Evolutionary conservation across 2,888 invertebrate genomes (phyloP), one percentile per base, ranked within the genome.

Genomic region (Agrotis clavis): DNA sequence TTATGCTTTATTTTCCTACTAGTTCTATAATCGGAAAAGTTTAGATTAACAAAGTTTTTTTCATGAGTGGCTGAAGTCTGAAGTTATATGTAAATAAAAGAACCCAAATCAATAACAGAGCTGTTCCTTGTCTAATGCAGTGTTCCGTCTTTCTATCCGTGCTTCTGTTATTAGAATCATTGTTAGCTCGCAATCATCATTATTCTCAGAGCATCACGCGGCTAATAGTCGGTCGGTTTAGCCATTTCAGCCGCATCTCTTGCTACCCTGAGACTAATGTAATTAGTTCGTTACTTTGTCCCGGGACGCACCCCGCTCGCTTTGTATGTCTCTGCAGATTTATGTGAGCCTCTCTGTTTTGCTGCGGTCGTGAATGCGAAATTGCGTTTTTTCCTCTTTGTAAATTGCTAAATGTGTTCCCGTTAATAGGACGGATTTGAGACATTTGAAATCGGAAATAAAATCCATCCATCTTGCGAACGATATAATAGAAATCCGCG

Each of bases 281-380:
- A 94, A 95, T 95, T 95, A 94, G 94, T 93, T 94, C 93, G 94
- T 95, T 95, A 95, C 94, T 94, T 92, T 92, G 90, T 92, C 91
- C 91, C 90, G 89, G 87, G 90, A 88, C 89, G 89, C 86, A 88
- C 89, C 88, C 87, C 89, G 85, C 87, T 84, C 90, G 88, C 90
- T 91, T 91, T 90, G 92, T 90, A 89, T 90, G 90, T 91, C 89
- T 90, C 90, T 86, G 82, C 90, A 92, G 93, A 94, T 94, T 94
- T 94, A 94, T 94, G 91, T 89, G 89, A 88, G 86, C 87, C 90
- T 87, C 87, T 85, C 90, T 91, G 89, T 92, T 92, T 91, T 90
- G 90, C 90, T 90, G 90, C 87, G 88, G 87, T 88, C 85, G 88
- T 88, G 90, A 92, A 91, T 90, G 88, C 88, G 87, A 89, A 90